Conservation (phyloP, 2,113 vertebrate species). For the Rhinopomastus cyanomelas region DNA sequence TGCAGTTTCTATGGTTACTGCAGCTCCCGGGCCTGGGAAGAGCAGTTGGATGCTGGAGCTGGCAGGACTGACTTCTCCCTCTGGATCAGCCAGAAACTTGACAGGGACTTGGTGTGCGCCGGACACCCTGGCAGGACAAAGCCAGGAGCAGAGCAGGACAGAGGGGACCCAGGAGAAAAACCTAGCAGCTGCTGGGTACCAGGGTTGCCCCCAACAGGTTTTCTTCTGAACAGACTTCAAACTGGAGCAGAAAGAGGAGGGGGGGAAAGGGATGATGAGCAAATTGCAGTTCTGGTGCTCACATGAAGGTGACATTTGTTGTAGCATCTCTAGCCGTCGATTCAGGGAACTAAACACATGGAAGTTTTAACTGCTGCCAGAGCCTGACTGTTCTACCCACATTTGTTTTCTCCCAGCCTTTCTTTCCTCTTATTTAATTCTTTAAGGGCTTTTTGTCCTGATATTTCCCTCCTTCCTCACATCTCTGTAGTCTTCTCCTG, state of each 20-base stretch:
- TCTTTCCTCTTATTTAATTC: background rate
- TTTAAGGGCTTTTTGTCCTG: background rate
- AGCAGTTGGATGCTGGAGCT: constrained; percentile 63
- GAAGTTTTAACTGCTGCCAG: constrained; percentile 42
- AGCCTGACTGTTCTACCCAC: constrained; percentile 20
- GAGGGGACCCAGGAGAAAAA: constrained; percentile 5
- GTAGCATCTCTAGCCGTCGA: constrained; percentile 1
- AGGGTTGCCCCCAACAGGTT: constrained; percentile 55
- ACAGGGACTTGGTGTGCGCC: constrained; percentile 63
- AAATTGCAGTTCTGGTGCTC: constrained; percentile 46
- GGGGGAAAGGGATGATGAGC: background rate
- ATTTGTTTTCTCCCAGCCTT: constrained; percentile 12
- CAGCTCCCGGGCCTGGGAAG: constrained; percentile 61
- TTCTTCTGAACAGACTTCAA: constrained; percentile 23
- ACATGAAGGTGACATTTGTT: constrained; percentile 52
- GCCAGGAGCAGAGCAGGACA: constrained; percentile 40
- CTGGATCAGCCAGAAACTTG: constrained; percentile 76
- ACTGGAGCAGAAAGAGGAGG: background rate
- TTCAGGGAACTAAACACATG: constrained; percentile 33
- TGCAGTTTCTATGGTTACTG: constrained; percentile 81
- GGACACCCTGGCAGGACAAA: constrained; percentile 66
- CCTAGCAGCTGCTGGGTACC: background rate
- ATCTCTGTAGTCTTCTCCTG: background rate
- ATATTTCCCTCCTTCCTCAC: background rate
- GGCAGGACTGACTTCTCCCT: constrained; percentile 72